Base-by-base conservation (phyloP, 2,797 vertebrate species). In the Uromys caudimaculatus region DNA sequence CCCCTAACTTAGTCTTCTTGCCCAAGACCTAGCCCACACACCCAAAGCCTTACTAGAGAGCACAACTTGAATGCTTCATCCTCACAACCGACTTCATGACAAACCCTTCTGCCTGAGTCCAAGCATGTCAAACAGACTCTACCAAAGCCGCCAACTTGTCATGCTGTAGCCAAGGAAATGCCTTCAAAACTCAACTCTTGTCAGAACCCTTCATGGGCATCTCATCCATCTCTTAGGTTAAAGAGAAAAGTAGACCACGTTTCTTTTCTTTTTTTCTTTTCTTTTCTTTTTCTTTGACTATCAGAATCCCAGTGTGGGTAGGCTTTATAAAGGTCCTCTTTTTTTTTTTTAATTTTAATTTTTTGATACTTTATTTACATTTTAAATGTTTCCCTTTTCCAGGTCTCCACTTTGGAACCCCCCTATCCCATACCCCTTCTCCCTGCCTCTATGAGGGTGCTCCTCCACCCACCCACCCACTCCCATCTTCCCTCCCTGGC, bases 171-270 rank as follows among this genome's bases (percentile, higher is more conserved):
- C 83, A 90, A 38, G 83, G 35, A 3, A 23, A 67, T 58, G 47
- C 41, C 79, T 92, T 67, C 56, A 88, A 73, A 89, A 93, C n/a
- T 91, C n/a, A 84, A 29, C 27, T 14, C 84, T 41, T 62, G 69
- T 62, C 75, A 71, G 89, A 90, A 29, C 76, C 6, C 21, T 88
- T 90, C 32, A 29, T 5, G 79, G 82, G 47, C 67, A 85, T 67
- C 77, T 67, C 44, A 35, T 29, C 81, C 32, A 13, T 32, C 62
- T 94, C 69, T 76, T 41, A 79, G 44, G 71, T 73, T n/a, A 56
- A 93, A 95, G 62, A 32, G 62, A 32, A 95, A 94, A 81, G 0
- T 1, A 16, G 27, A 76, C n/a, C 60, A 52, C 44, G 6, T 44
- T 44, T 44, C 44, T 44, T 44, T 44, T 6, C 6, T 44, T 6